phyloP scores from a whole-genome alignment of 2,888 invertebrate species.

The Lithosia quadra region DNA sequence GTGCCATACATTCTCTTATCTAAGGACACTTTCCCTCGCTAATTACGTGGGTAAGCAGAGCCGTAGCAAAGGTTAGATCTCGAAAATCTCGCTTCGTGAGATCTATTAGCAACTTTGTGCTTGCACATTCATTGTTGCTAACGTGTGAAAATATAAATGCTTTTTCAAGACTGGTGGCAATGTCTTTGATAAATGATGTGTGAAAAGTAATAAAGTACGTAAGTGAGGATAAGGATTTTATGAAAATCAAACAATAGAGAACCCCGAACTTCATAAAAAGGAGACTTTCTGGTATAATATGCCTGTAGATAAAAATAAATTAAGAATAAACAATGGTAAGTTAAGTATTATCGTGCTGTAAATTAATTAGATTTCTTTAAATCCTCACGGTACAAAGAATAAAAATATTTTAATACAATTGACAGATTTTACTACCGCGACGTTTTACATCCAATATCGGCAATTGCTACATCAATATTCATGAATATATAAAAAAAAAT shows the following conservation, averaged over 20 bases:
- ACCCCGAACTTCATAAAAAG: neutral
- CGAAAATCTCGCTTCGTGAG: constrained; percentile 52
- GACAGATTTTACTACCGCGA: neutral
- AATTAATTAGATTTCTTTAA: neutral
- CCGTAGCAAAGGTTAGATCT: constrained; percentile 40
- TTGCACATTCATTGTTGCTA: constrained; percentile 30
- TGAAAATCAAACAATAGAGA: neutral
- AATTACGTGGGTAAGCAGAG: constrained; percentile 59
- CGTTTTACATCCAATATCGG: too few species aligned
- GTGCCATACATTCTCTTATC: constrained; percentile 62
- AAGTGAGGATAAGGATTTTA: neutral
- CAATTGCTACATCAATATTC: too few species aligned
- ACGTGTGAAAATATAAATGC: constrained; percentile 35
- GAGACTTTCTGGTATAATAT: neutral
- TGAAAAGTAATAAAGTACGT: neutral
- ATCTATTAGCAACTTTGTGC: constrained; percentile 46
- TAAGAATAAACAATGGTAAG: neutral
- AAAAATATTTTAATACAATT: neutral
- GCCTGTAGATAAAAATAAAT: neutral
- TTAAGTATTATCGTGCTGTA: neutral
- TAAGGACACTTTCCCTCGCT: constrained; percentile 70
- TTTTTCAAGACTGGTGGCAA: constrained; percentile 9
- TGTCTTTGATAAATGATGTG: neutral
- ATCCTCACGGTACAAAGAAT: neutral
- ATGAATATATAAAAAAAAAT: too few species aligned